phyloP scores from a whole-genome alignment of 1,140 invertebrate genomes.

The Papilio polyxenes region DNA sequence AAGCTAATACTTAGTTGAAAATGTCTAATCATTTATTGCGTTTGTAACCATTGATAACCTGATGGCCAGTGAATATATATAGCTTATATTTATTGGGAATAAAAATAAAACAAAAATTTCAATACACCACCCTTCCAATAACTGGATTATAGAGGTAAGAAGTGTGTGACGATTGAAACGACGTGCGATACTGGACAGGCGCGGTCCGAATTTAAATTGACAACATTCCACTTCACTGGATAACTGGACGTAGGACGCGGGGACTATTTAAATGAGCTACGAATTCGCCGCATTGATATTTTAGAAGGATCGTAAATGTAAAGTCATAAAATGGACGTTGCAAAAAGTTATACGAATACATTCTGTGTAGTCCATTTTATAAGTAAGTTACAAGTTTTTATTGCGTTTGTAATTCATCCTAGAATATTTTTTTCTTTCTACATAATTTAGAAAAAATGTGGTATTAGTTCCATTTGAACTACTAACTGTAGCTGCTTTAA shows the following conservation, averaged over 20 bases:
- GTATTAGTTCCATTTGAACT: no score
- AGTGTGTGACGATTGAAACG: constrained; percentile 37
- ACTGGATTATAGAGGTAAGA: constrained; percentile 39
- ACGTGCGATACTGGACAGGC: constrained; percentile 31
- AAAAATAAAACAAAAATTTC: constrained; percentile 35
- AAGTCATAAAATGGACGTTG: constrained; percentile 29
- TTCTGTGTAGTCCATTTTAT: no score
- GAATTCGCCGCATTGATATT: constrained; percentile 32
- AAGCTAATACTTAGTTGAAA: no score
- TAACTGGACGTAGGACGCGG: constrained; percentile 14
- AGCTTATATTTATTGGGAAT: background rate
- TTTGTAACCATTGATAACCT: no score
- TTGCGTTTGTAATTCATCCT: no score
- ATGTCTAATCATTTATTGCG: no score
- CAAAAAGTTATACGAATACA: background rate
- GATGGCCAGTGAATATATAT: background rate
- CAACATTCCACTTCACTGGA: constrained; percentile 34
- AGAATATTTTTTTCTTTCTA: no score
- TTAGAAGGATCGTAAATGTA: constrained; percentile 17
- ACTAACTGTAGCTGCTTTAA: no score
- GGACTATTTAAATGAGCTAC: constrained; percentile 35
- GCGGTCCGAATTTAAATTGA: constrained; percentile 37
- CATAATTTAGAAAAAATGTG: no score
- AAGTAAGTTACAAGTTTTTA: no score
- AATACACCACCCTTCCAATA: constrained; percentile 32